These are phyloP conservation scores for Syrphus vitripennis DNA, from an alignment of 2,888 invertebrate genomes.

Conservation along the genomic window DNA sequence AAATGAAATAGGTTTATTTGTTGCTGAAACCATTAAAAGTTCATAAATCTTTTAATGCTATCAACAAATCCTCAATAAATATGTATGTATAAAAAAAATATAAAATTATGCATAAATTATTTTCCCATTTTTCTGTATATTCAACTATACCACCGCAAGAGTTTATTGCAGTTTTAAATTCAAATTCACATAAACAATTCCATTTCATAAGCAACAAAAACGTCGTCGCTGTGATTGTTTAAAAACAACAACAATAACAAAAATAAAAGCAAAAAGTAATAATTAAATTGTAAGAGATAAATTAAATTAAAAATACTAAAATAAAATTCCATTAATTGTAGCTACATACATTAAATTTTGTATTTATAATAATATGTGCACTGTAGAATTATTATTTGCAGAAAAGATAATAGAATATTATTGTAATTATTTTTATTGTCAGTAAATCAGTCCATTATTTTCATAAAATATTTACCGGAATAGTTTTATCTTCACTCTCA, in stretches of 20 bases:
- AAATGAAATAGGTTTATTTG: background rate
- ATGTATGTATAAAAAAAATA: constrained; percentile 14
- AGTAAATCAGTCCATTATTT: constrained; percentile 65
- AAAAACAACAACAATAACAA: constrained; percentile 35
- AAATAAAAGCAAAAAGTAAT: constrained; percentile 39
- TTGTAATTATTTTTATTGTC: constrained; percentile 38
- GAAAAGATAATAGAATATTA: constrained; percentile 35
- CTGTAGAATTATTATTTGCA: constrained; percentile 58
- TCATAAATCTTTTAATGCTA: background rate
- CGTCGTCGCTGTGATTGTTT: constrained; percentile 43
- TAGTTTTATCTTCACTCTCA: constrained; percentile 48
- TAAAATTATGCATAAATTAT: constrained; percentile 57
- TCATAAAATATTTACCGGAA: constrained; percentile 38
- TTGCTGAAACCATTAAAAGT: background rate
- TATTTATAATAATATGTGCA: constrained; percentile 66
- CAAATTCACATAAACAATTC: constrained; percentile 70
- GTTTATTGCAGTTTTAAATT: constrained; percentile 68
- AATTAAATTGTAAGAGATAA: constrained; percentile 25
- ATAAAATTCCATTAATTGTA: constrained; percentile 70
- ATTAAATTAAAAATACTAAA: constrained; percentile 54
- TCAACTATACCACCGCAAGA: constrained; percentile 70
- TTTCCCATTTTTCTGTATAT: constrained; percentile 63
- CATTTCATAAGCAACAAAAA: constrained; percentile 64
- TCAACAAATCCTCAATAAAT: constrained; percentile 19
- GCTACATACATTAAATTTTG: constrained; percentile 69